phyloP scores from a whole-genome alignment of 2,113 vertebrate genomes.

The Xiphophorus maculatus region DNA sequence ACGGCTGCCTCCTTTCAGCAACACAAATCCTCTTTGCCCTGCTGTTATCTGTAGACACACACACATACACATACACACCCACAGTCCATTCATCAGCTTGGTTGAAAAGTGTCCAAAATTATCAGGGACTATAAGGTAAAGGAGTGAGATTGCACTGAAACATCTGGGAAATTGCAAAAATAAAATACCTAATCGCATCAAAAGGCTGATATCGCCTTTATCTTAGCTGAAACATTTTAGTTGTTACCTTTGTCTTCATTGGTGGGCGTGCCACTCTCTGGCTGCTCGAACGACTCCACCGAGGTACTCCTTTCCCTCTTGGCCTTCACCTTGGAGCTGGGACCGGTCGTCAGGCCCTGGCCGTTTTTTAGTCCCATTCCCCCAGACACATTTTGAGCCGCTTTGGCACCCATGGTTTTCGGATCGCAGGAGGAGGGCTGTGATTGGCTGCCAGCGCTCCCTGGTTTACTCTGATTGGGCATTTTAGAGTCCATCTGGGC shows the following conservation, averaged over 20 bases:
- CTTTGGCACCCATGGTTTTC: slow-evolving; percentile 83
- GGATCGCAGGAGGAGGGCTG: slow-evolving; percentile 97
- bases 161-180: neutral
- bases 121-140: slow-evolving; percentile 6
- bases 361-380: slow-evolving; percentile 97
- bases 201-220: neutral
- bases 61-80: slow-evolving; percentile 13
- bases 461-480: slow-evolving; percentile 98
- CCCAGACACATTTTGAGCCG: slow-evolving; percentile 88
- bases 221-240: neutral
- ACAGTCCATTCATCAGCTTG: neutral
- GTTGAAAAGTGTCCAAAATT: slow-evolving; percentile 8
- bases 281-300: slow-evolving; percentile 95
- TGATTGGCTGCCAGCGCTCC: slow-evolving; percentile 93
- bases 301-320: slow-evolving; percentile 98
- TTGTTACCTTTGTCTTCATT: slow-evolving; percentile 91
- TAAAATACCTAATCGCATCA: neutral
- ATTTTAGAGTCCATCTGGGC: slow-evolving; percentile 99
- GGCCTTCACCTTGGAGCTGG: slow-evolving; percentile 95
- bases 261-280: slow-evolving; percentile 91
- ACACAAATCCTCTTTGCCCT: slow-evolving; percentile 85
- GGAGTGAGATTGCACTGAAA: neutral
- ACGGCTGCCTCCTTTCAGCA: slow-evolving; percentile 83
- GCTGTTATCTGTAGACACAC: slow-evolving; percentile 70
- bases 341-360: slow-evolving; percentile 88